These are phyloP conservation scores for Valencia hispanica DNA, from an alignment of 2,797 vertebrate species.

Conservation along the genomic window DNA sequence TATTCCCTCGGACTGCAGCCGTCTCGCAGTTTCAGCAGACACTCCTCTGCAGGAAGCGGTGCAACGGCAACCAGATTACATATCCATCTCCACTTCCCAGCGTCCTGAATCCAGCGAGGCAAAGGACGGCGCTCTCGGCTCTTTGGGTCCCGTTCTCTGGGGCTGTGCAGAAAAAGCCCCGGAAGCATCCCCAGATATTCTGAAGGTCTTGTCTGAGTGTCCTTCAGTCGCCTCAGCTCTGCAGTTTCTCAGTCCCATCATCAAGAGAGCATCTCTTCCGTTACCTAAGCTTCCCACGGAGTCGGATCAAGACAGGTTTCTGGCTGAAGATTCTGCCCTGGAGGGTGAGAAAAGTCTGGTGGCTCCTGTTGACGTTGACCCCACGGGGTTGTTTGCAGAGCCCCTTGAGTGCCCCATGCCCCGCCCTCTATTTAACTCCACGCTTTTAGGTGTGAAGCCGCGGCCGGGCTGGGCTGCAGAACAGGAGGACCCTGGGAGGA, in stretches of 20 bases:
- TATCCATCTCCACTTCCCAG: not conserved
- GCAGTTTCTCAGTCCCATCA: constrained; percentile 55
- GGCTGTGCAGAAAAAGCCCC: constrained; percentile 27
- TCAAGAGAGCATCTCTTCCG: constrained; percentile 44
- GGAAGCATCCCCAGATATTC: constrained; percentile 41
- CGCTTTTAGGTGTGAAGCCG: constrained; percentile 50
- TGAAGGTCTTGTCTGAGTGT: constrained; percentile 58
- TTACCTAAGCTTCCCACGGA: constrained; percentile 10
- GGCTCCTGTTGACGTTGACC: constrained; percentile 11
- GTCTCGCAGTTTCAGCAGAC: not conserved
- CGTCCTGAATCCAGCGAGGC: constrained; percentile 22
- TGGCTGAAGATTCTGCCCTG: constrained; percentile 39
- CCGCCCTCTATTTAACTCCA: constrained; percentile 79
- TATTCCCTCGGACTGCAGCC: constrained; percentile 12
- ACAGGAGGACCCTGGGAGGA: constrained; percentile 6
- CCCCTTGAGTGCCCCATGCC: constrained; percentile 75
- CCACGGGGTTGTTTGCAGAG: constrained; percentile 53
- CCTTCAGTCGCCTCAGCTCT: constrained; percentile 42
- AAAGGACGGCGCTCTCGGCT: constrained; percentile 63
- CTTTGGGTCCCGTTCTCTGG: constrained; percentile 20
- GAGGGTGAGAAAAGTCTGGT: constrained; percentile 44
- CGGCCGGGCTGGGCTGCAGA: constrained; percentile 12
- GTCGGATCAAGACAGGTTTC: constrained; percentile 15
- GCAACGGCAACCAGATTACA: constrained; percentile 2
- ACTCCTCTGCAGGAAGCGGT: constrained; percentile 3